Conservation (phyloP, 1,140 invertebrate genomes). For the Uloborus diversus region DNA sequence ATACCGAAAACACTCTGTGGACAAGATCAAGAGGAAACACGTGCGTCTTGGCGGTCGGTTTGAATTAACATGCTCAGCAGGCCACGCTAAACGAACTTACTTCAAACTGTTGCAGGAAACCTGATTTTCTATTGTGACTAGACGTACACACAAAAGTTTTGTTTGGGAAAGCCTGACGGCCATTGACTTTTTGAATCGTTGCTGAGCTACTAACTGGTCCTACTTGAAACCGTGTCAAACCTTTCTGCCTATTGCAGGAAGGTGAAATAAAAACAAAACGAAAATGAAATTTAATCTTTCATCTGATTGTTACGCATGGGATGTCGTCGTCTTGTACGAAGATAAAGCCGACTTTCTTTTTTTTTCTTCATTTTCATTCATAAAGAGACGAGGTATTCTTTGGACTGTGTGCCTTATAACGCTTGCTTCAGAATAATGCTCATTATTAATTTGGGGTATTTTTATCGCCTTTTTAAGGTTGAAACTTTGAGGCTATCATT, state of each 20-base stretch:
- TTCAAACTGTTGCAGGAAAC: background rate
- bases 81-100: background rate
- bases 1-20: too few species aligned
- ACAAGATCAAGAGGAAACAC: background rate
- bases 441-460: too few species aligned
- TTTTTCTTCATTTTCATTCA: background rate
- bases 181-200: background rate
- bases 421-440: too few species aligned
- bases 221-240: slow-evolving; percentile 7
- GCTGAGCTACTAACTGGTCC: background rate
- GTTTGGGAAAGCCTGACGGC: background rate
- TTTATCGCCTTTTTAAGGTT: too few species aligned
- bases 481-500: too few species aligned
- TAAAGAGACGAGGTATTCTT: too few species aligned
- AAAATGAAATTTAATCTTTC: slow-evolving; percentile 10
- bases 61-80: background rate
- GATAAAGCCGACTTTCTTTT: background rate
- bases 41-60: background rate
- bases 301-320: background rate
- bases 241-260: background rate
- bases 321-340: background rate
- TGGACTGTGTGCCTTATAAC: too few species aligned
- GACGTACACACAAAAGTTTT: background rate
- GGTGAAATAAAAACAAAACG: background rate
- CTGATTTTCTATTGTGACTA: background rate